Base-by-base conservation (phyloP, 1,140 invertebrate species). In the Pseudomyrmex cubaensis region DNA sequence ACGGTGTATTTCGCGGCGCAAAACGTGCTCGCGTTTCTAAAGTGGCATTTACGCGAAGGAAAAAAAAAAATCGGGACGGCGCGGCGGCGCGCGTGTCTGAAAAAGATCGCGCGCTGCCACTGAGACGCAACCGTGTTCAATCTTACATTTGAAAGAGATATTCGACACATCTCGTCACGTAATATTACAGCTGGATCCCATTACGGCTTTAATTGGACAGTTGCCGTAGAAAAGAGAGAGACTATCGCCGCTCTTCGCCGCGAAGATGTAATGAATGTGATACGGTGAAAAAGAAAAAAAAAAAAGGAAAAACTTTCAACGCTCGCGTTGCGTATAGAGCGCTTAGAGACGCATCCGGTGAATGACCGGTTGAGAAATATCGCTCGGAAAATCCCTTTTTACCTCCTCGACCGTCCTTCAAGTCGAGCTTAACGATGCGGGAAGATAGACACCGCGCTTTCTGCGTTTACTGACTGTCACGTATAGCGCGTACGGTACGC, bases 401-500 rank as follows among this genome's bases (percentile, higher is more conserved):
- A 35, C 35, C 7, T 52, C 12, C 67, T n/a, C 9, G 12, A 22
- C 20, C 50, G 35, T 3, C 13, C 35, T 48, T 46, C 15, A 54
- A 76, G 22, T 64, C 48, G 17, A 15, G 17, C n/a, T 77, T n/a
- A 69, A 69, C 75, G 22, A 67, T 44, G 25, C 35, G 63, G 17
- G 46, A 77, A 69, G 75, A 75, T 17, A 35, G 75, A 61, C 56
- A 17, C 2, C 35, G 2, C 17, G 20, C 44, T 59, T 25, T 73
- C 35, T n/a, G n/a, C n/a, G 44, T 13, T 73, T 72, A 73, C 22
- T 17, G n/a, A 61, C 15, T 73, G 15, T 48, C 73, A 64, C 61
- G 50, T 54, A 54, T 44, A 44, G 25, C 75, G 17, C 17, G 44
- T 20, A 52, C 54, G 54, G 66, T 35, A n/a, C n/a, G n/a, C n/a